Conservation (phyloP, 2,888 invertebrate species). For the Scaeva pyrastri region DNA sequence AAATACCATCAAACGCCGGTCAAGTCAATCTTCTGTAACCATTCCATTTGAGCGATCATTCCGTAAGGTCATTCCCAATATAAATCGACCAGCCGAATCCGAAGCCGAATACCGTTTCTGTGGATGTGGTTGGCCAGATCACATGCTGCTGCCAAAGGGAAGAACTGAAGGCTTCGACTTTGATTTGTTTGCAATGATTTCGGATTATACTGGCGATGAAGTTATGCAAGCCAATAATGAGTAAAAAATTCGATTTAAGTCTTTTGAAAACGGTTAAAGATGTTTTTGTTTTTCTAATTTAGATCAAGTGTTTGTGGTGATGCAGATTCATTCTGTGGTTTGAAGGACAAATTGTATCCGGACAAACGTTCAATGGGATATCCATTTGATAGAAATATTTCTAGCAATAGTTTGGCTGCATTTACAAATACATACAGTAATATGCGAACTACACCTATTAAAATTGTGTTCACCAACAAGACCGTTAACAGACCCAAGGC, state of each 20-base stretch:
- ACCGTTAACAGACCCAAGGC: constrained; percentile 26
- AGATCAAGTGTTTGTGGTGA: constrained; percentile 85
- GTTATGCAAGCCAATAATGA: constrained; percentile 58
- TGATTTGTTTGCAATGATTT: constrained; percentile 91
- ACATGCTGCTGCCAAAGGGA: constrained; percentile 91
- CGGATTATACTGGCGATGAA: constrained; percentile 87
- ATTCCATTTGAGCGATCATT: constrained; percentile 92
- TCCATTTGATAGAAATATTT: constrained; percentile 85
- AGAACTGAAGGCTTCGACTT: constrained; percentile 87
- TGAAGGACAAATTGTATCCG: constrained; percentile 88
- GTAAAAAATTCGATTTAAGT: constrained; percentile 1
- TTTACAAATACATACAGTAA: constrained; percentile 87
- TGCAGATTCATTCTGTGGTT: constrained; percentile 89
- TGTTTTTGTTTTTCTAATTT: background rate
- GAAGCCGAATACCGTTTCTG: constrained; percentile 86
- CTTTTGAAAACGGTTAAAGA: background rate
- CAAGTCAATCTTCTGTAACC: constrained; percentile 90
- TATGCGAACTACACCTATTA: constrained; percentile 88
- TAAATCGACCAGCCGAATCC: constrained; percentile 21
- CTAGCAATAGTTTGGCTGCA: constrained; percentile 86
- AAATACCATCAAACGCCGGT: constrained; percentile 88
- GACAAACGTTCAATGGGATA: constrained; percentile 88
- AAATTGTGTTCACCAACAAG: constrained; percentile 85
- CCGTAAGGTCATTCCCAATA: background rate
- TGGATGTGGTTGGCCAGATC: constrained; percentile 95